Conservation (phyloP, 2,113 vertebrate genomes). For the Cynoglossus semilaevis region DNA sequence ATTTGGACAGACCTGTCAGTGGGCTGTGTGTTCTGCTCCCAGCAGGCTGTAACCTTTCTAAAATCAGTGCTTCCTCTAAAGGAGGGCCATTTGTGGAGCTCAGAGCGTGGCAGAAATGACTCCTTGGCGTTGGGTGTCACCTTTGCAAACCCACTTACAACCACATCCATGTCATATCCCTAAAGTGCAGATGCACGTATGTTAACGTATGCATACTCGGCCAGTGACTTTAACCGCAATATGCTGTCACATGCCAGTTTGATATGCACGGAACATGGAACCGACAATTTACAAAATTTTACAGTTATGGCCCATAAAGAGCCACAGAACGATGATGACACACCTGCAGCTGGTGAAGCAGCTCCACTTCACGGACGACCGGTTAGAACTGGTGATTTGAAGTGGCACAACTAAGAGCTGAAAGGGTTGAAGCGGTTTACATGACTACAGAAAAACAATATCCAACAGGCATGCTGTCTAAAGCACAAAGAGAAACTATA, state of each 20-base stretch:
- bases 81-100: conserved; percentile 26
- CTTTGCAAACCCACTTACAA: conserved; percentile 1
- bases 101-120: conserved; percentile 18
- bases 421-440: too few relatives aligned
- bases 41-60: conserved; percentile 40
- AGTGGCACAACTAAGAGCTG: too few relatives aligned
- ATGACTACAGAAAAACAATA: too few relatives aligned
- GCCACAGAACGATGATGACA: conserved; percentile 44
- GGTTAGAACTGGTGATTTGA: too few relatives aligned
- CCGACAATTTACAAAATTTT: conserved; percentile 31
- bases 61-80: conserved; percentile 48
- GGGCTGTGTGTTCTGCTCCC: conserved; percentile 18
- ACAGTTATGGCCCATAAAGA: conserved; percentile 40
- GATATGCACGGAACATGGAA: conserved; percentile 1
- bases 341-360: conserved; percentile 46
- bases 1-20: conserved; percentile 53
- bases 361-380: conserved; percentile 49
- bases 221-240: conserved; percentile 16
- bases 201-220: not conserved
- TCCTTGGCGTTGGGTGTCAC: conserved; percentile 20
- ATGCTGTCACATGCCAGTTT: conserved; percentile 5
- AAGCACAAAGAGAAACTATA: too few relatives aligned
- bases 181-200: not conserved
- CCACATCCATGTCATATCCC: conserved; percentile 2
- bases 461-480: too few relatives aligned